Evolutionary conservation across 2,797 vertebrate genomes (phyloP).

Genomic region (Melopsittacus undulatus): DNA sequence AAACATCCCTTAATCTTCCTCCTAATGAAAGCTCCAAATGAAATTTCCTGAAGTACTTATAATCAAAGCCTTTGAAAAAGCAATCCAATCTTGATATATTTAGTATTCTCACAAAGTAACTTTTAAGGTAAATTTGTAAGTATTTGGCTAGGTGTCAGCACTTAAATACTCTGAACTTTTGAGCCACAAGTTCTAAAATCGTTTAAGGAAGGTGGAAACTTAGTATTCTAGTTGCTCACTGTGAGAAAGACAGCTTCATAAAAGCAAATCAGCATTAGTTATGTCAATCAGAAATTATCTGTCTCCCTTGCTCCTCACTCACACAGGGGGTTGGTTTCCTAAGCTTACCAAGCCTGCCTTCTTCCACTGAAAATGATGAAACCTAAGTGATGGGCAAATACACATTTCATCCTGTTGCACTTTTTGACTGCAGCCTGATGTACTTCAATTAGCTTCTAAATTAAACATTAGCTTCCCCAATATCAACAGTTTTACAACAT

Average conservation of each 20-base stretch:
- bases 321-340: rapidly evolving
- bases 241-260: not conserved
- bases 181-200: not conserved
- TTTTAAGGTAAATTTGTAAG: not conserved
- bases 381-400: not conserved
- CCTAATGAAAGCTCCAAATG: constrained; percentile 49
- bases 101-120: not conserved
- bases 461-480: constrained; percentile 5
- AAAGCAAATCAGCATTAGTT: not conserved
- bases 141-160: not conserved
- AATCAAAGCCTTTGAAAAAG: constrained; percentile 54
- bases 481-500: not conserved
- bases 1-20: constrained; percentile 35
- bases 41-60: constrained; percentile 59
- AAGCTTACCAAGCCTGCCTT: not conserved
- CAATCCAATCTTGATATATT: not conserved
- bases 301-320: not conserved
- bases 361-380: not conserved
- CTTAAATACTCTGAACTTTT: not conserved
- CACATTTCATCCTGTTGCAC: not conserved
- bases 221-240: not conserved
- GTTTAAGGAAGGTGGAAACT: not conserved
- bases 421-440: not conserved
- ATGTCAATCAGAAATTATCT: not conserved
- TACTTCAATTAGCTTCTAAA: constrained; percentile 34